Evolutionary conservation across 2,113 vertebrate genomes (phyloP).

Genomic region (Xiphophorus hellerii): DNA sequence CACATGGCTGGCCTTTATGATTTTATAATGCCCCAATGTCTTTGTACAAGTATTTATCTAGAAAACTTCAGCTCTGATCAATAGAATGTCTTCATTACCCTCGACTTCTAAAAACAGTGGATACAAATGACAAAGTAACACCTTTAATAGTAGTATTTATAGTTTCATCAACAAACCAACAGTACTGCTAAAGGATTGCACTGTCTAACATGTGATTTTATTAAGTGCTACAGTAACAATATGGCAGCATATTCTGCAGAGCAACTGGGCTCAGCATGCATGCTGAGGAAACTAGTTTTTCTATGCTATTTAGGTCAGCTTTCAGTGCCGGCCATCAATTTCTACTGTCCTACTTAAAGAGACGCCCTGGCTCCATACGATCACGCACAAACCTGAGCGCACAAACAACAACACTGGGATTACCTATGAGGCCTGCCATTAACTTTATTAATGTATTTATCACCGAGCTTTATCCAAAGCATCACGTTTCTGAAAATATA

Average conservation of each 20-base stretch:
- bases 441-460: slow-evolving; percentile 39
- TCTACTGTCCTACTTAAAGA: slow-evolving; percentile 81
- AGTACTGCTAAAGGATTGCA: slow-evolving; percentile 3
- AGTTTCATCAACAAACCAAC: neutral
- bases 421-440: slow-evolving; percentile 13
- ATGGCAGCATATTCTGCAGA: slow-evolving; percentile 60
- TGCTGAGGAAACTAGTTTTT: slow-evolving; percentile 77
- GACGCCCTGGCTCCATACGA: slow-evolving; percentile 46
- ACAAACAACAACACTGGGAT: slow-evolving; percentile 30
- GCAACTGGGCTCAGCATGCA: slow-evolving; percentile 67
- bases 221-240: slow-evolving; percentile 51
- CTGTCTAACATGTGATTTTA: slow-evolving; percentile 18
- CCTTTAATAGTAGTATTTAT: neutral
- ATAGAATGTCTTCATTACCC: slow-evolving; percentile 28
- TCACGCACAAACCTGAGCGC: slow-evolving; percentile 38
- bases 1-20: slow-evolving; percentile 38
- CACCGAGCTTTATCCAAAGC: slow-evolving; percentile 4
- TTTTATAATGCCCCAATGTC: slow-evolving; percentile 30
- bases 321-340: slow-evolving; percentile 83
- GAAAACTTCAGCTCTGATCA: slow-evolving; percentile 12
- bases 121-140: neutral
- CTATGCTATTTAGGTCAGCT: slow-evolving; percentile 84
- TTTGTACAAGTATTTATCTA: slow-evolving; percentile 29
- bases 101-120: neutral
- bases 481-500: neutral